Percentiles rank a stretch among this genome's conserved stretches.
Evolutionary conservation across 2,888 invertebrate genomes (phyloP).

Genomic region (Strigamia maritima): DNA sequence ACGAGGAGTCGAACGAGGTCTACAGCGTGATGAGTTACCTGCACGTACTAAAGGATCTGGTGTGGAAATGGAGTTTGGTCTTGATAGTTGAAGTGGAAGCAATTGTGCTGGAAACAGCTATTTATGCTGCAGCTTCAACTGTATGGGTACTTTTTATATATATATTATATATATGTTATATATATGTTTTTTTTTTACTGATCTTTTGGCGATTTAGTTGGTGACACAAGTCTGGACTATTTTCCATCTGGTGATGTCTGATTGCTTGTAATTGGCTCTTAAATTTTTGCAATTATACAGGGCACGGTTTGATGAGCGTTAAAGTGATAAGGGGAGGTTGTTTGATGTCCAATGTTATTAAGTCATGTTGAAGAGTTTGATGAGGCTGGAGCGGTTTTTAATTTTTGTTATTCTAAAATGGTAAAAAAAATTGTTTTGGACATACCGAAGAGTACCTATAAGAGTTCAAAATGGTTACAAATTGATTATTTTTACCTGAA

Average conservation of each 20-base stretch:
- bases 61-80: conserved; percentile 31
- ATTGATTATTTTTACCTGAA: no score
- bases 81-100: conserved; percentile 21
- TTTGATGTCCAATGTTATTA: neutral
- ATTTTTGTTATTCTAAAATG: no score
- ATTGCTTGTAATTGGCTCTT: conserved; percentile 24
- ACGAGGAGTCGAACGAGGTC: conserved; percentile 7
- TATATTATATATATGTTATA: neutral
- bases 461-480: no score
- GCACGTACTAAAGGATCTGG: conserved; percentile 13
- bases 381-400: neutral
- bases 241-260: conserved; percentile 2
- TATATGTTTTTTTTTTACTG: neutral
- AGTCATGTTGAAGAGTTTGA: neutral
- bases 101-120: conserved; percentile 23
- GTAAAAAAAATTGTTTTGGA: no score
- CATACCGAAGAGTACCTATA: no score
- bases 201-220: neutral
- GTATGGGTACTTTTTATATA: neutral
- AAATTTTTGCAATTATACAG: conserved; percentile 18
- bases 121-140: neutral
- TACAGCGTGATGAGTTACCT: conserved; percentile 17
- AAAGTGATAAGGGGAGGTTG: neutral
- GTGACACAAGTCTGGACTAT: neutral
- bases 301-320: neutral